A percentile compares a stretch with the other conserved stretches of the same genome.
Evolutionary conservation across 2,888 invertebrate genomes (phyloP).

Genomic region (Cataglyphis altisquamis): DNA sequence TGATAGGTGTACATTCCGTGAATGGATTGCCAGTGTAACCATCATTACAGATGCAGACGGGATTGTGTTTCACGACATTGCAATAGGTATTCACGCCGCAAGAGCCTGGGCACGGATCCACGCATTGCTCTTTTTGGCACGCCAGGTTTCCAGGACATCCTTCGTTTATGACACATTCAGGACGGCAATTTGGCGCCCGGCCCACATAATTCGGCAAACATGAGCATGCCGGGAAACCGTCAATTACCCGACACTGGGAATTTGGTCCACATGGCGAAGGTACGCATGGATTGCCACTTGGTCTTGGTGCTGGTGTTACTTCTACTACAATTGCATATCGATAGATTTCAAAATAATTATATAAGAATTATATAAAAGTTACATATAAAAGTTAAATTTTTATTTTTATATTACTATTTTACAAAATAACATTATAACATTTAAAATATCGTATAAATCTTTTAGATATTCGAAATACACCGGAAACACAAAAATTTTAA

Average conservation of each 20-base stretch:
- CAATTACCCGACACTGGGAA: conserved; percentile 93
- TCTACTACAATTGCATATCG: conserved; percentile 35
- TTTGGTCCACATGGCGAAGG: conserved; percentile 95
- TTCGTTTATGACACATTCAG: conserved; percentile 94
- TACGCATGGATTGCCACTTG: conserved; percentile 91
- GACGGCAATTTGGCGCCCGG: conserved; percentile 94
- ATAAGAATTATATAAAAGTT: neutral
- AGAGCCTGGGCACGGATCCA: conserved; percentile 94
- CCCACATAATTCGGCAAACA: conserved; percentile 93
- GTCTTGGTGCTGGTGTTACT: conserved; percentile 80
- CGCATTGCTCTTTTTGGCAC: conserved; percentile 93
- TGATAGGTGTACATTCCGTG: conserved; percentile 89
- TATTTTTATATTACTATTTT: conserved; percentile 5
- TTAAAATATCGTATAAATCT: neutral
- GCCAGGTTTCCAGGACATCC: conserved; percentile 95
- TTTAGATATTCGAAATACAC: neutral
- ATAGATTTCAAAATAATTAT: neutral
- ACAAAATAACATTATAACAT: conserved; percentile 1
- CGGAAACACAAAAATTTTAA: neutral
- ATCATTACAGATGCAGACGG: conserved; percentile 93
- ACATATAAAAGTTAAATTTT: conserved; percentile 26
- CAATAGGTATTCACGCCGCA: conserved; percentile 94
- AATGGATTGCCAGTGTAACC: conserved; percentile 95
- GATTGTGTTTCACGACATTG: conserved; percentile 93
- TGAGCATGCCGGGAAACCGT: conserved; percentile 93